Evolutionary conservation across 2,888 invertebrate species (phyloP).

Genomic region (Dryococelus australis): DNA sequence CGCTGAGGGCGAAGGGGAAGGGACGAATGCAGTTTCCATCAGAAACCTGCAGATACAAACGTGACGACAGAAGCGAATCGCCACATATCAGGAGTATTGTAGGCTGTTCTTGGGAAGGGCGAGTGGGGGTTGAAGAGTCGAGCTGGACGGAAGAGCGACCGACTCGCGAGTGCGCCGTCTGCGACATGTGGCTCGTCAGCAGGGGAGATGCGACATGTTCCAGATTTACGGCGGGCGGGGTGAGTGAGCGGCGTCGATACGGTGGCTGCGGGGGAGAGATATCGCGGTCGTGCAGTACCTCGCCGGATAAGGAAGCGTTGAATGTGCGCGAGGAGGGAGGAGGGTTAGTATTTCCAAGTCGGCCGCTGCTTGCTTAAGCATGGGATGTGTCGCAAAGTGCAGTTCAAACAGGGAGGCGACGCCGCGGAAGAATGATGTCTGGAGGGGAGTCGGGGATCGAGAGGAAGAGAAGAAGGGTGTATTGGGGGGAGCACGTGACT

Average conservation of each 20-base stretch:
- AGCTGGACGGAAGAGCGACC: too few species aligned
- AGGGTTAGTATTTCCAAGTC: background rate
- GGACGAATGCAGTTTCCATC: background rate
- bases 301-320: background rate
- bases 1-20: background rate
- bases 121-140: too few species aligned
- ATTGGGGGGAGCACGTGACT: background rate
- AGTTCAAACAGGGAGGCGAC: background rate
- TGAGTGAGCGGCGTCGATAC: background rate
- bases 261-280: background rate
- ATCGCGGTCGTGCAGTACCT: conserved; percentile 4
- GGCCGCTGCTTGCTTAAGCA: conserved; percentile 6
- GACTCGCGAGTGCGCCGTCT: too few species aligned
- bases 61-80: background rate
- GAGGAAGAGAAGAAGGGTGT: background rate
- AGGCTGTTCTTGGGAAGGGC: too few species aligned
- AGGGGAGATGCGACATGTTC: background rate
- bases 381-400: conserved; percentile 16
- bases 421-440: conserved; percentile 16
- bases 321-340: background rate
- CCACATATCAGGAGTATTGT: too few species aligned
- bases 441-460: background rate
- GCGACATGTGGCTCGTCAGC: too few species aligned
- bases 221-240: background rate
- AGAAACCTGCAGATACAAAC: background rate